Evolutionary conservation across 2,888 invertebrate genomes (phyloP).

Genomic region (Agrotis ipsilon): DNA sequence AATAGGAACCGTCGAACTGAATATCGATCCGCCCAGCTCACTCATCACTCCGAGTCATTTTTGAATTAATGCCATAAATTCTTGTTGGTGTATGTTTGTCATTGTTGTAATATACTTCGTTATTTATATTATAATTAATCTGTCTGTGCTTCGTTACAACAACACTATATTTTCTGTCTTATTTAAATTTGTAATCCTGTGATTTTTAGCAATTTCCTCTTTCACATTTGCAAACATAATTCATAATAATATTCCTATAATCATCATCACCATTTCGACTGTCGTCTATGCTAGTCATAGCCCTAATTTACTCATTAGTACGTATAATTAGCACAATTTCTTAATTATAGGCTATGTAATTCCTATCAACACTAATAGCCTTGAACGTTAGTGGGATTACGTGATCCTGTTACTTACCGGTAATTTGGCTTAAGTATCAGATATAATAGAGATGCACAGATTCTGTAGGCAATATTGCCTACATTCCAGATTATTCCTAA

Average conservation of each 20-base stretch:
- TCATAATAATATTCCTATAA: too few relatives aligned
- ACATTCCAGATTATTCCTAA: slow-evolving; percentile 3
- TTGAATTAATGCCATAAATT: slow-evolving; percentile 28
- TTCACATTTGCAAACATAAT: background rate
- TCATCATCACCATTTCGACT: background rate
- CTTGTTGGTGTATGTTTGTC: slow-evolving; percentile 1
- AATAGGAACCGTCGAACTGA: slow-evolving; percentile 13
- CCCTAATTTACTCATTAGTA: slow-evolving; percentile 1
- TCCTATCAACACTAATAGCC: background rate
- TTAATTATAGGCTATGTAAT: background rate
- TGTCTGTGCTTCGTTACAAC: background rate
- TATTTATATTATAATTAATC: slow-evolving; percentile 3
- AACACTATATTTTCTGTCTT: background rate
- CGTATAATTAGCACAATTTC: slow-evolving; percentile 2
- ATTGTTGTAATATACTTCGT: background rate
- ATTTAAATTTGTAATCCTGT: background rate
- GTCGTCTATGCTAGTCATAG: background rate
- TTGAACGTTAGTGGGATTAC: slow-evolving; percentile 2
- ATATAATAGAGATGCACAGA: background rate
- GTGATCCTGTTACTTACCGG: slow-evolving; percentile 6
- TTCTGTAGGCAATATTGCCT: background rate
- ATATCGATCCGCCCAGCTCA: slow-evolving; percentile 39
- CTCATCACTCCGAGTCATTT: slow-evolving; percentile 25
- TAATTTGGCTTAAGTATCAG: slow-evolving; percentile 23
- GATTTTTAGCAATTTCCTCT: background rate